Evolutionary conservation across 2,888 invertebrate species (phyloP).

Genomic region (Tenthredo amoena): DNA sequence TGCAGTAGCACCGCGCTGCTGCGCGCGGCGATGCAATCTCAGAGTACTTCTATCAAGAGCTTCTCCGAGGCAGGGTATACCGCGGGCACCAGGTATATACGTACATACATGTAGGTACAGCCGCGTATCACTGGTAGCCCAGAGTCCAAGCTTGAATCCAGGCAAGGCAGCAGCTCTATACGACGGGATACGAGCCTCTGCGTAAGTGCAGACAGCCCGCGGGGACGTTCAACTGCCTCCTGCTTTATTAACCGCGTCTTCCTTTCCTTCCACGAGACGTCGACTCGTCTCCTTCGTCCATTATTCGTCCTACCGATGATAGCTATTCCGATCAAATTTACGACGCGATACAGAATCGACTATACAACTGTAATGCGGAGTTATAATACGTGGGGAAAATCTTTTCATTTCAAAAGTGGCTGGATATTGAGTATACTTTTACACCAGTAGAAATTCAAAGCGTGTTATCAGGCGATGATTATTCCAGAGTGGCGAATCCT

Average conservation of each 20-base stretch:
- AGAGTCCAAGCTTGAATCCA: slow-evolving; percentile 39
- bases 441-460: neutral
- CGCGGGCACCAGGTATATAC: slow-evolving; percentile 19
- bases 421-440: neutral
- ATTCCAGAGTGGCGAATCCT: neutral
- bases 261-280: slow-evolving; percentile 27
- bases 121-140: slow-evolving; percentile 51
- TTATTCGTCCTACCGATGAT: neutral
- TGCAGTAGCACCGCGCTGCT: slow-evolving; percentile 51
- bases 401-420: slow-evolving; percentile 2
- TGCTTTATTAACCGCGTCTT: slow-evolving; percentile 50
- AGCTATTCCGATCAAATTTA: slow-evolving; percentile 29
- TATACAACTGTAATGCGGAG: neutral
- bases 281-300: slow-evolving; percentile 32
- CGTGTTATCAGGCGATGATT: neutral
- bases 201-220: slow-evolving; percentile 50
- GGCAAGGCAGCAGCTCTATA: neutral
- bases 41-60: slow-evolving; percentile 53
- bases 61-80: slow-evolving; percentile 41
- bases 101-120: slow-evolving; percentile 22
- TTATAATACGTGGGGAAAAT: neutral
- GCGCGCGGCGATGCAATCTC: slow-evolving; percentile 51
- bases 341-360: neutral
- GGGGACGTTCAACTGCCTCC: slow-evolving; percentile 51
- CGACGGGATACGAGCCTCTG: slow-evolving; percentile 10